These are phyloP conservation scores for Phocoena phocoena DNA, from an alignment of 2,113 vertebrate genomes.

Conservation along the genomic window DNA sequence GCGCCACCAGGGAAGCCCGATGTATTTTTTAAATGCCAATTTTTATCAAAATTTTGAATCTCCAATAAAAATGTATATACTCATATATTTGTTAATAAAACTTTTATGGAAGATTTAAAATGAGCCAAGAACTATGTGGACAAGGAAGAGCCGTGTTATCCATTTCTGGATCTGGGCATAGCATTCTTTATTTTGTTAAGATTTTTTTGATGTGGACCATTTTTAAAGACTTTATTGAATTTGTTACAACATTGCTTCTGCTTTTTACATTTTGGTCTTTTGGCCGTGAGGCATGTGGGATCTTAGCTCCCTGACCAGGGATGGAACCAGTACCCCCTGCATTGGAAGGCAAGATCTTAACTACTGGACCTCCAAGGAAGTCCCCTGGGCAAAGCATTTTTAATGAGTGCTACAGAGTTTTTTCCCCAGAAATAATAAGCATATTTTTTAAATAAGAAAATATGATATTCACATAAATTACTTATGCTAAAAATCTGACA, in stretches of 20 bases:
- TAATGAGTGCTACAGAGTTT: background rate
- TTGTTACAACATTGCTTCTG: too few relatives aligned
- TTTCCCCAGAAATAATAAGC: background rate
- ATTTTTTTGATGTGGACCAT: too few relatives aligned
- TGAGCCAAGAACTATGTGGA: background rate
- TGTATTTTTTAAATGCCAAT: background rate
- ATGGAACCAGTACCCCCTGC: too few relatives aligned
- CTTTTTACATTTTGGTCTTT: too few relatives aligned
- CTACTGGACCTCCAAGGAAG: too few relatives aligned
- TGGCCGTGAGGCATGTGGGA: too few relatives aligned
- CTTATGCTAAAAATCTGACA: background rate
- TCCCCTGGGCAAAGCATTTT: background rate
- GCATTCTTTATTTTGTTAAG: too few relatives aligned
- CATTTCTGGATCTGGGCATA: background rate
- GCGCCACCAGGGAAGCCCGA: too few relatives aligned
- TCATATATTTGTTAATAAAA: background rate
- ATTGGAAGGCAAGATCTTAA: too few relatives aligned
- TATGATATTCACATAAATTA: background rate
- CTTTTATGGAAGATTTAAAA: background rate
- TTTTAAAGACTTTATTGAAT: too few relatives aligned
- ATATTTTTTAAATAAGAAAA: background rate
- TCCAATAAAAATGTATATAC: background rate
- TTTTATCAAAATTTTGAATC: background rate
- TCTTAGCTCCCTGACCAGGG: too few relatives aligned
- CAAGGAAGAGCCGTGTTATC: accelerated